Conservation (phyloP, 2,797 vertebrate species). For the Pangasius larnaudii region DNA sequence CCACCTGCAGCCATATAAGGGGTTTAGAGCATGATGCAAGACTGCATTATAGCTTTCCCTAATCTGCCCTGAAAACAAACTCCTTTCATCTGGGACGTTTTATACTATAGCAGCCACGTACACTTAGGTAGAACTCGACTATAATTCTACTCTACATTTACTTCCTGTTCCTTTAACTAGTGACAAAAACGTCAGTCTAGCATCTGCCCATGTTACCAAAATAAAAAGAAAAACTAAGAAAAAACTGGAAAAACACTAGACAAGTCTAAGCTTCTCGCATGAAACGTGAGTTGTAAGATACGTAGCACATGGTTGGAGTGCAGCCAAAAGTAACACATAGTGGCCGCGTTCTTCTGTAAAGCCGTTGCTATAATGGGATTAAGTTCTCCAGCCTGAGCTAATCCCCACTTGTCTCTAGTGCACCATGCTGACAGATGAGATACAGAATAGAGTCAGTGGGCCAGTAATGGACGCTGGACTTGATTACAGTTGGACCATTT, state of each 20-base stretch:
- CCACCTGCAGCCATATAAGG: slow-evolving; percentile 55
- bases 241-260: neutral
- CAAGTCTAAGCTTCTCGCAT: neutral
- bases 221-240: no score
- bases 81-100: slow-evolving; percentile 34
- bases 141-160: neutral
- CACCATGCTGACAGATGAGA: slow-evolving; percentile 63
- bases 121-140: neutral
- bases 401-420: slow-evolving; percentile 71
- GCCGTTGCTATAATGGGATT: slow-evolving; percentile 78
- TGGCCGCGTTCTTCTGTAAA: slow-evolving; percentile 69
- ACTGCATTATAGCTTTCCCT: slow-evolving; percentile 51
- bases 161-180: neutral
- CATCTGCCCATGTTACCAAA: neutral
- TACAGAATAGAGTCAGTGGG: slow-evolving; percentile 60
- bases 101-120: neutral
- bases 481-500: slow-evolving; percentile 5
- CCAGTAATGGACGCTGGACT: slow-evolving; percentile 19
- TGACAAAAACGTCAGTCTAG: neutral
- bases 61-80: slow-evolving; percentile 49
- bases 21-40: slow-evolving; percentile 49
- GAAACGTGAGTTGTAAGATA: slow-evolving; percentile 7
- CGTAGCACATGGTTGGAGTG: slow-evolving; percentile 20
- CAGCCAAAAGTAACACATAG: slow-evolving; percentile 51
- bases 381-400: slow-evolving; percentile 76